These are phyloP conservation scores for Scalopus aquaticus DNA, from an alignment of 2,113 vertebrate species.

Conservation along the genomic window DNA sequence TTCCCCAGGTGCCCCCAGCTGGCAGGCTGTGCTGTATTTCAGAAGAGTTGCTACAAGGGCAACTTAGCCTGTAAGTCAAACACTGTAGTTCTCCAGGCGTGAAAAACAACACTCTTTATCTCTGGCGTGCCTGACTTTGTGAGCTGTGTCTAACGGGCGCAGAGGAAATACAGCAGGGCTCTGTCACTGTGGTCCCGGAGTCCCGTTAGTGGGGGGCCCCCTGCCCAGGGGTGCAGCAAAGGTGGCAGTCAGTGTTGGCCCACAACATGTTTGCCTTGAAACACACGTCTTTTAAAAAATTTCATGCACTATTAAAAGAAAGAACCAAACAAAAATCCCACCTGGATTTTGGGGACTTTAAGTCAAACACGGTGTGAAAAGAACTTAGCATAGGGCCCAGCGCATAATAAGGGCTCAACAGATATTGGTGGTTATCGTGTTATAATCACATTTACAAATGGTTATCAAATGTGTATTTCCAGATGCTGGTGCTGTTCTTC, in stretches of 20 bases:
- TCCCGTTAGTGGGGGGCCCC: not conserved
- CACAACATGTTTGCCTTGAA: conserved; percentile 12
- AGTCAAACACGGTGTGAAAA: not conserved
- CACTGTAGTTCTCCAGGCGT: conserved; percentile 67
- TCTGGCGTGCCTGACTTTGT: conserved; percentile 67
- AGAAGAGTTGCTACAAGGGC: conserved; percentile 68
- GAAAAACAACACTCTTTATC: conserved; percentile 67
- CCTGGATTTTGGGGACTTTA: not conserved
- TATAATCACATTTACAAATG: not conserved
- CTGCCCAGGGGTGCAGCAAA: not conserved
- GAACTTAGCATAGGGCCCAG: not conserved
- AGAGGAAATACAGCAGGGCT: not conserved
- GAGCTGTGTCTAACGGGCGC: conserved; percentile 65
- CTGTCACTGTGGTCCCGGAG: conserved; percentile 23
- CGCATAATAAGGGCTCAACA: not conserved
- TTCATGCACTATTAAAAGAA: not conserved
- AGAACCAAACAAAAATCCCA: not conserved
- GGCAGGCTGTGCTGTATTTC: conserved; percentile 65
- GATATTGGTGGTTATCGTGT: not conserved
- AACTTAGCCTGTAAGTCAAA: conserved; percentile 65
- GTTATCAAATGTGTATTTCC: not conserved
- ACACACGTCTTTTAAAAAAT: not conserved
- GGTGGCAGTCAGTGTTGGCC: not conserved
- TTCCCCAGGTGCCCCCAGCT: conserved; percentile 22
- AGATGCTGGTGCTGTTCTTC: not conserved